Base-by-base conservation (phyloP, 2,113 vertebrate genomes). In the Ailuropoda melanoleuca region DNA sequence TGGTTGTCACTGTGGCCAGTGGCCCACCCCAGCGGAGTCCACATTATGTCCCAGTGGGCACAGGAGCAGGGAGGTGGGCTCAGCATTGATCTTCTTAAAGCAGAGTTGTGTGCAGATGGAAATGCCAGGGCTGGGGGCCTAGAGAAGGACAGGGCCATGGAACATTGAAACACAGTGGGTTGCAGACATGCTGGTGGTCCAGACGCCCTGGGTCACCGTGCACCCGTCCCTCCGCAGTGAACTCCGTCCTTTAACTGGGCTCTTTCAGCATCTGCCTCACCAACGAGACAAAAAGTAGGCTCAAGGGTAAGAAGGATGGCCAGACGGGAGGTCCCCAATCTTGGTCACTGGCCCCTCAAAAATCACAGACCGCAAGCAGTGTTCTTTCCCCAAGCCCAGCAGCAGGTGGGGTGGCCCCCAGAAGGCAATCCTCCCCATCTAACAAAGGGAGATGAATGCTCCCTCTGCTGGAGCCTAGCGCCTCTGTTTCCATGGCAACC, bases 401-500 rank as follows among this genome's bases (percentile, higher is more conserved):
- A 83, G 55, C 10, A 21, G 18, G 4, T 19, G n/a, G 9, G 48
- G 2, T 10, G n/a, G 11, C 4, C 12, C 55, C 88, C 6, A 8
- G 66, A 56, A 72, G 26, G 58, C 74, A 74, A 81, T 4, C 15
- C 4, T 18, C 39, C n/a, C 31, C 0, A 12, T 56, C 66, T 50
- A 83, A 96, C 92, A 96, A 97, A 96, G 74, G 58, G 46, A 53
- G 55, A 37, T 21, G 34, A 62, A 37, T 3, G 70, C 62, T 94
- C 43, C 72, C 77, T 81, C 18, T 10, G 50, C 92, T 2, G 9
- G 39, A 60, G 55, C 56, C 72, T 3, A 8, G 53, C 4, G 39
- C 82, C 26, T 56, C 80, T 60, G 88, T 97, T 93, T 88, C 95
- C 93, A 94, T 92, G 78, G 75, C 81, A 88, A 92, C 93, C 37